phyloP scores from a whole-genome alignment of 2,888 invertebrate genomes.

The Agrochola macilenta region DNA sequence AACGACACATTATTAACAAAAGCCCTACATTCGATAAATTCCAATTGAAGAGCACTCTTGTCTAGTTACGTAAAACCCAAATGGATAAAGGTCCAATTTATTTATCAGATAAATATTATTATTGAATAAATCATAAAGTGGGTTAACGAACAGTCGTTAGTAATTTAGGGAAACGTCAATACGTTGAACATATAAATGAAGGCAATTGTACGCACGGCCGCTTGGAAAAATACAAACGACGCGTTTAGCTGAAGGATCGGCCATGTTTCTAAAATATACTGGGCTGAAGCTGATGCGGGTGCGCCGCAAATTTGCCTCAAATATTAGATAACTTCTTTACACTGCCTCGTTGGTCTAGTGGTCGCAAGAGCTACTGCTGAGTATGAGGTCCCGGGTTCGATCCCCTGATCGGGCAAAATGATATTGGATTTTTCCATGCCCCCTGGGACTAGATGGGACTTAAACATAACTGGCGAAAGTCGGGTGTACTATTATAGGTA shows the following conservation, averaged over 20 bases:
- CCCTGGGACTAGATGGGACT: no score
- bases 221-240: constrained; percentile 73
- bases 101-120: constrained; percentile 48
- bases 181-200: constrained; percentile 73
- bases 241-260: constrained; percentile 70
- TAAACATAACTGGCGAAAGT: no score
- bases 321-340: background rate
- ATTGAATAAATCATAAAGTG: constrained; percentile 60
- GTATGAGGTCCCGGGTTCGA: no score
- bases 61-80: constrained; percentile 16
- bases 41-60: constrained; percentile 1
- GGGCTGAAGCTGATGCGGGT: background rate
- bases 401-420: no score
- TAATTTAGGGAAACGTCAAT: constrained; percentile 67
- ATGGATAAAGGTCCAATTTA: constrained; percentile 34
- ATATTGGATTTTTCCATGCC: no score
- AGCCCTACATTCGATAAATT: background rate
- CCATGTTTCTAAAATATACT: constrained; percentile 20
- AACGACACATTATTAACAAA: background rate
- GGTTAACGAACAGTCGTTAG: constrained; percentile 66
- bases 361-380: no score
- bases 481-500: no score
- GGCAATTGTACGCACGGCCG: constrained; percentile 70
- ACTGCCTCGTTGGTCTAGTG: no score
- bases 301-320: background rate